Percentiles rank a stretch among this genome's conserved stretches.
These are phyloP conservation scores for Indicator maculatus DNA, from an alignment of 2,113 vertebrate species.

Conservation along the genomic window DNA sequence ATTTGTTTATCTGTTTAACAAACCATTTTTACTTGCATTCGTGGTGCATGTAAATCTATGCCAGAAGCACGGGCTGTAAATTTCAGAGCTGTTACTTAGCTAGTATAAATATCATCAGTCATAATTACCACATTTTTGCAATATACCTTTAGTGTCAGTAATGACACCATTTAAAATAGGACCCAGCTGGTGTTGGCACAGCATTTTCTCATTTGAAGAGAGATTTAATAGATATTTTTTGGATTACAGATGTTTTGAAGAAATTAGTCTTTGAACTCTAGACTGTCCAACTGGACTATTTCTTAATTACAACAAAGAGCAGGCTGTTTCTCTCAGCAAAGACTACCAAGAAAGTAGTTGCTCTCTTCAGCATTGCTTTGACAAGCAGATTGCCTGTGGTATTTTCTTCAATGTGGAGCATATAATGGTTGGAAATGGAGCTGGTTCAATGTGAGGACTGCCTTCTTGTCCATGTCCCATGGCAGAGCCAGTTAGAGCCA, in stretches of 20 bases:
- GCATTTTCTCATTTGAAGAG: neutral
- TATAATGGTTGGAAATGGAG: neutral
- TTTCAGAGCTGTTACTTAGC: neutral
- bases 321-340: neutral
- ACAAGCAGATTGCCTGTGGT: neutral
- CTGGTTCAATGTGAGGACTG: neutral
- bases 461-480: neutral
- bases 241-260: neutral
- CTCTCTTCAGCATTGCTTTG: neutral
- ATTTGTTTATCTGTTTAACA: constrained; percentile 62
- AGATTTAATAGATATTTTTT: neutral
- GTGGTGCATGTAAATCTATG: neutral
- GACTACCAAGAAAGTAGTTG: neutral
- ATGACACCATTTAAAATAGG: neutral
- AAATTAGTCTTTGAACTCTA: neutral
- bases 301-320: neutral
- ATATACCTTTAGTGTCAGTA: neutral
- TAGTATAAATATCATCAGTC: neutral
- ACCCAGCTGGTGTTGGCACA: neutral
- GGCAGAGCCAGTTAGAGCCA: neutral
- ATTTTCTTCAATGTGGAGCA: neutral
- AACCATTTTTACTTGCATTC: constrained; percentile 31
- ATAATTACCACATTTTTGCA: neutral
- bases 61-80: neutral
- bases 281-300: neutral